Percentiles rank a stretch among this genome's conserved stretches.
These are phyloP conservation scores for Aphelenchoides avenae DNA, from an alignment of 1,140 invertebrate genomes.

Conservation along the genomic window DNA sequence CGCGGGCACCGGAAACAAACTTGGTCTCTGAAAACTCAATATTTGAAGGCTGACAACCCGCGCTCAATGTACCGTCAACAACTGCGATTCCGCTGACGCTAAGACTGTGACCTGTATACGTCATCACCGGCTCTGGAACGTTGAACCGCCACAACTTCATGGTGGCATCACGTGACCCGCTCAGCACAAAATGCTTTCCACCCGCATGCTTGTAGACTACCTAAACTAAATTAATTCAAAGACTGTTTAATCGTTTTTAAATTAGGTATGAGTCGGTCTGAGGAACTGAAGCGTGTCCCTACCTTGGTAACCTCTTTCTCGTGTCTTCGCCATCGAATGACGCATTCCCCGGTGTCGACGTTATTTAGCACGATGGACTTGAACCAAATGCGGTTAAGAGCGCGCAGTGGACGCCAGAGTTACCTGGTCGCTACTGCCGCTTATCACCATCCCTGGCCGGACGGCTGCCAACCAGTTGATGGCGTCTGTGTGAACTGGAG, in stretches of 20 bases:
- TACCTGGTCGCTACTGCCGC: constrained; percentile 40
- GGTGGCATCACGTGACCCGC: constrained; percentile 35
- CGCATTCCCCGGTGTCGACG: constrained; percentile 38
- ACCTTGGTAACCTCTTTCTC: constrained; percentile 35
- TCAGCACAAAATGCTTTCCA: constrained; percentile 44
- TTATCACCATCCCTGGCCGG: constrained; percentile 40
- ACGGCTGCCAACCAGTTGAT: constrained; percentile 41
- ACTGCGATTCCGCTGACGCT: constrained; percentile 27
- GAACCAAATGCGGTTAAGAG: background rate
- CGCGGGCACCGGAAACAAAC: constrained; percentile 31
- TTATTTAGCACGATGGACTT: constrained; percentile 38
- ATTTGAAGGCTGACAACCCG: constrained; percentile 15
- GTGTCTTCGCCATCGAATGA: constrained; percentile 37
- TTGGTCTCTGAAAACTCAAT: constrained; percentile 19
- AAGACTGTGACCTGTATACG: constrained; percentile 29
- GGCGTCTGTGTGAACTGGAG: constrained; percentile 31
- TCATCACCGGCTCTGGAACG: constrained; percentile 16
- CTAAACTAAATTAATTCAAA: no score
- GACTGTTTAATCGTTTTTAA: no score
- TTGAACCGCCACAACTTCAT: constrained; percentile 35
- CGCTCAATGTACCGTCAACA: constrained; percentile 31
- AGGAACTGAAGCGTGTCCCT: constrained; percentile 8
- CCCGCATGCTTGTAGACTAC: constrained; percentile 40
- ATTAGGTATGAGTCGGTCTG: no score
- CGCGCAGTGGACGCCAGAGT: background rate